These are phyloP conservation scores for Labia minor DNA, from an alignment of 2,888 invertebrate genomes.

Conservation along the genomic window DNA sequence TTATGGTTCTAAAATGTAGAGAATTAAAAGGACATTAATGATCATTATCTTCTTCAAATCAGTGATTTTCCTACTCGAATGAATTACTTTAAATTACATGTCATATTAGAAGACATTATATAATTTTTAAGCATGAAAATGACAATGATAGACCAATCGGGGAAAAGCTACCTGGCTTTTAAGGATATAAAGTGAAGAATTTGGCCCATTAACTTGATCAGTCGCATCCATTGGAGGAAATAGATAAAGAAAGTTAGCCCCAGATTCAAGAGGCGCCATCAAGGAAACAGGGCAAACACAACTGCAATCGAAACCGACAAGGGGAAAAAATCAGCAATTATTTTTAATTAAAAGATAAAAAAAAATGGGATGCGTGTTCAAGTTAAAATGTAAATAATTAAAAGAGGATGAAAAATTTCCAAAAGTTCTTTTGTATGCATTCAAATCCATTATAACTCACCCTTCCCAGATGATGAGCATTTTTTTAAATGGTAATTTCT, in stretches of 20 bases:
- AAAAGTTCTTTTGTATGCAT: constrained; percentile 1
- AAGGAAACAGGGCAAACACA: background rate
- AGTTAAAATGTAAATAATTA: constrained; percentile 2
- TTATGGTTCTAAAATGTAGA: background rate
- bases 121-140: background rate
- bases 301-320: background rate
- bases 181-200: background rate
- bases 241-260: background rate
- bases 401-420: background rate
- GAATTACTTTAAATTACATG: background rate
- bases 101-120: background rate
- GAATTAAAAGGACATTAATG: background rate
- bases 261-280: no score
- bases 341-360: background rate
- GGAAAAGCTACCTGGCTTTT: background rate
- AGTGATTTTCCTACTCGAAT: constrained; percentile 5
- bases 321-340: background rate
- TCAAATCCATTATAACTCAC: background rate
- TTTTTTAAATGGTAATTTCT: constrained; percentile 9
- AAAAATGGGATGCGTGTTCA: background rate
- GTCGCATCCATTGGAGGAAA: background rate
- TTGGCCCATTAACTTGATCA: background rate
- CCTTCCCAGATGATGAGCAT: background rate
- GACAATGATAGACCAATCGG: background rate
- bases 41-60: background rate